Percentiles rank a stretch among this genome's conserved stretches.
phyloP scores from a whole-genome alignment of 2,113 vertebrate genomes.

The Aegypius monachus region DNA sequence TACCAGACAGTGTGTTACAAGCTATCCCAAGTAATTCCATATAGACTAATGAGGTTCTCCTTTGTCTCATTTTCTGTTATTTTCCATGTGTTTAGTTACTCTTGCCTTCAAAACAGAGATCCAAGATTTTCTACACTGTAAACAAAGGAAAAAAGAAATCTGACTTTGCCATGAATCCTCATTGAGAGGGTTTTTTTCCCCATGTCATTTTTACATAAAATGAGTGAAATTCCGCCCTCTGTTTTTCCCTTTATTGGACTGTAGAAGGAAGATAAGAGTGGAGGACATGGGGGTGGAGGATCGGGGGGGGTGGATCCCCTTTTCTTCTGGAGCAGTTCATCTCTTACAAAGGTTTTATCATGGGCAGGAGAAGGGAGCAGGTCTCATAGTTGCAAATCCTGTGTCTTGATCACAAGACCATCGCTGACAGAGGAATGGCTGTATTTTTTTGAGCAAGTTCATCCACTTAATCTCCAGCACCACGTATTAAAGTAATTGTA shows the following conservation, averaged over 20 bases:
- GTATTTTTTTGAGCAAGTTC: not conserved
- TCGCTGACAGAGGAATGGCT: not conserved
- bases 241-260: not conserved
- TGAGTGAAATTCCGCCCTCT: not conserved
- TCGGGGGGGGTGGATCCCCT: not conserved
- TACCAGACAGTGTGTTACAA: too few relatives aligned
- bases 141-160: not conserved
- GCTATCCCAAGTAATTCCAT: not conserved
- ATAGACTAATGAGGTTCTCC: not conserved
- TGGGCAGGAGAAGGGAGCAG: not conserved
- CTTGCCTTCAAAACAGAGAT: not conserved
- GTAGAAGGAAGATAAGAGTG: not conserved
- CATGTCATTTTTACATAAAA: not conserved
- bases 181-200: not conserved
- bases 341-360: not conserved
- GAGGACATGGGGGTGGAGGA: not conserved
- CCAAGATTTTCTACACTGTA: not conserved
- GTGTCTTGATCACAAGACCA: not conserved
- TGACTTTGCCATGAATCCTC: not conserved
- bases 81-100: not conserved
- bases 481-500: not conserved
- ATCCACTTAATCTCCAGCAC: not conserved
- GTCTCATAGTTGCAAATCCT: not conserved
- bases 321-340: not conserved
- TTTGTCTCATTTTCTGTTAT: not conserved